Conservation (phyloP, 37 sponge, comb jelly and placozoan genomes). For the Mnemiopsis leidyi region DNA sequence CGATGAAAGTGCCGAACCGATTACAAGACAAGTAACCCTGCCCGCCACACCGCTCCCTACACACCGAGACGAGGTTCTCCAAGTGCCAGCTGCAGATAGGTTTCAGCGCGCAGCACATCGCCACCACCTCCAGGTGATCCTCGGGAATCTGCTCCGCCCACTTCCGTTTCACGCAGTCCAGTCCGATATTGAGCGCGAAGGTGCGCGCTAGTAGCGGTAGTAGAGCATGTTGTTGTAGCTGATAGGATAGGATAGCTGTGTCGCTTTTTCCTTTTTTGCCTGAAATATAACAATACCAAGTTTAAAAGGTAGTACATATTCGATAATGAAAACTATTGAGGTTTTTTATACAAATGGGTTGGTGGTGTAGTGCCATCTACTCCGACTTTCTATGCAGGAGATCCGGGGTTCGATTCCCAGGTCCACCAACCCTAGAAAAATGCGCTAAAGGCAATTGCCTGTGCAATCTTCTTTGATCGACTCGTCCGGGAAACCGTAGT, state of each 20-base stretch:
- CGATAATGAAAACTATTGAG: too few relatives aligned
- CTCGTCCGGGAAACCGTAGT: too few relatives aligned
- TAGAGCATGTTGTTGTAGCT: constrained; percentile 57
- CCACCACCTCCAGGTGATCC: constrained; percentile 62
- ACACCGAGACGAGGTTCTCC: constrained; percentile 50
- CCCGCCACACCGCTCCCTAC: constrained; percentile 57
- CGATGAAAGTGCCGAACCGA: constrained; percentile 52
- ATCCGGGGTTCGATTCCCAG: too few relatives aligned
- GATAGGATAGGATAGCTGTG: constrained; percentile 37
- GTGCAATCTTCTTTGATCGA: too few relatives aligned
- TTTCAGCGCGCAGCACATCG: constrained; percentile 54
- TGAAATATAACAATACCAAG: neutral
- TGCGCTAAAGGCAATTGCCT: too few relatives aligned
- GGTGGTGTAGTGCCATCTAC: too few relatives aligned
- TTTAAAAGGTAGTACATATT: too few relatives aligned
- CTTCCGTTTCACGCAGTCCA: constrained; percentile 31
- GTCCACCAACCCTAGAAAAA: too few relatives aligned
- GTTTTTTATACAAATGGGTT: too few relatives aligned
- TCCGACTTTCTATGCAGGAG: too few relatives aligned
- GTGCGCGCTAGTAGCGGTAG: constrained; percentile 60
- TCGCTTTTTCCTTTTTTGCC: constrained; percentile 50
- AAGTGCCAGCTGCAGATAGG: constrained; percentile 64
- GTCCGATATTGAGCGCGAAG: constrained; percentile 38
- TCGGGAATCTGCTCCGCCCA: constrained; percentile 48
- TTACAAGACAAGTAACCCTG: constrained; percentile 62